These are phyloP conservation scores for Ichneumoninae sp. DNA, from an alignment of 2,888 invertebrate species.

Conservation along the genomic window DNA sequence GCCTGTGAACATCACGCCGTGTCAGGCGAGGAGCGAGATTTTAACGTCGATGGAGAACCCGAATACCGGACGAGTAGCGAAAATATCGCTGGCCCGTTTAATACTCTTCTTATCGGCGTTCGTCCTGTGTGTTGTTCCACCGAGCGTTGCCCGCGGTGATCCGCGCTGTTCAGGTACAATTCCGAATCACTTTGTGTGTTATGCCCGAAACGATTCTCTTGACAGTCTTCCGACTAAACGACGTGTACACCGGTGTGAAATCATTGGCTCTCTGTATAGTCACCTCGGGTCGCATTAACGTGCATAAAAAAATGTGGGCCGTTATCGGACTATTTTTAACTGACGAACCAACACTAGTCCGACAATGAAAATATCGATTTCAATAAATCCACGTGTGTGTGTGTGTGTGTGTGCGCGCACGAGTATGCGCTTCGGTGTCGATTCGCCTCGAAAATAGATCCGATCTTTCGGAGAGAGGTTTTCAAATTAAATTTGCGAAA, in stretches of 20 bases:
- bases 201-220: not conserved
- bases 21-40: not conserved
- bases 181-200: not conserved
- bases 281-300: slow-evolving; percentile 15
- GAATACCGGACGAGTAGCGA: not conserved
- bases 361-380: slow-evolving; percentile 56
- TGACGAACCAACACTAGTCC: not conserved
- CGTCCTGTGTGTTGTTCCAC: not conserved
- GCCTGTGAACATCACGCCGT: not conserved
- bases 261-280: not conserved
- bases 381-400: not conserved
- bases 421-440: too few species aligned
- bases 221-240: not conserved
- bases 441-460: slow-evolving; percentile 55
- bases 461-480: slow-evolving; percentile 7
- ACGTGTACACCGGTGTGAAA: not conserved
- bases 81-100: slow-evolving; percentile 30
- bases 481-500: slow-evolving; percentile 51
- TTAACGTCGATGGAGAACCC: not conserved
- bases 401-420: not conserved
- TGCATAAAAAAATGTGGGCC: slow-evolving; percentile 52
- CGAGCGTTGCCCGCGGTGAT: too few species aligned
- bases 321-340: slow-evolving; percentile 50
- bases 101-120: not conserved
- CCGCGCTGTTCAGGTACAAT: too few species aligned